These are phyloP conservation scores for Drosophila jambulina DNA, from an alignment of 1,140 invertebrate genomes.

Conservation along the genomic window DNA sequence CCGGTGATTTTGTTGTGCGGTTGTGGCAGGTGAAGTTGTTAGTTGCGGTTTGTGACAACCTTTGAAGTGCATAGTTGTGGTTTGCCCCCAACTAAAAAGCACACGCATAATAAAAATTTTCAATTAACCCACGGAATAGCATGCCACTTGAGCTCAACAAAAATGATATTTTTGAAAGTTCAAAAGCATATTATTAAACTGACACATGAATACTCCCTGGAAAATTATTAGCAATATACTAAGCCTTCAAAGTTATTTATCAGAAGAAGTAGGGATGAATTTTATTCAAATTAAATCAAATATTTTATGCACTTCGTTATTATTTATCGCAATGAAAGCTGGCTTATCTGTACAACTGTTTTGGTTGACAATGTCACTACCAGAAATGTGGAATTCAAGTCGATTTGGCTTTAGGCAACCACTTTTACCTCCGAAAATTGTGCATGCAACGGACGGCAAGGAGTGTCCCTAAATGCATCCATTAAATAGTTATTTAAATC, in stretches of 20 bases:
- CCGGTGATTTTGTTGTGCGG: conserved; percentile 4
- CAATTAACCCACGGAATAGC: conserved; percentile 1
- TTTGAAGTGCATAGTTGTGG: conserved; percentile 30
- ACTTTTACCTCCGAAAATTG: not conserved
- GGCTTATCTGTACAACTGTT: not conserved
- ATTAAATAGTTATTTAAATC: conserved; percentile 26
- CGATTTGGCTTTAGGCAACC: not conserved
- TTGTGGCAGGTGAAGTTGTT: conserved; percentile 16
- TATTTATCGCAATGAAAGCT: not conserved
- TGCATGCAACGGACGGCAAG: conserved; percentile 2
- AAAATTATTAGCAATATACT: not conserved
- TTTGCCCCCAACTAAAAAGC: not conserved
- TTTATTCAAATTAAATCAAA: no score
- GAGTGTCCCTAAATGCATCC: not conserved
- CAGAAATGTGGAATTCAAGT: not conserved
- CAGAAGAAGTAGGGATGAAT: no score
- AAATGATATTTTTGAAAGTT: not conserved
- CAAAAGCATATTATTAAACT: not conserved
- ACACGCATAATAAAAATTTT: not conserved
- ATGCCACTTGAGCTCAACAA: not conserved
- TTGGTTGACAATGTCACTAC: not conserved
- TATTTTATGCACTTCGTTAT: not conserved
- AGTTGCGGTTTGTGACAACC: conserved; percentile 14
- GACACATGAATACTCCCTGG: not conserved
- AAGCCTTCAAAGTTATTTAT: not conserved